phyloP scores from a whole-genome alignment of 1,140 invertebrate genomes.

The Hestina assimilis region DNA sequence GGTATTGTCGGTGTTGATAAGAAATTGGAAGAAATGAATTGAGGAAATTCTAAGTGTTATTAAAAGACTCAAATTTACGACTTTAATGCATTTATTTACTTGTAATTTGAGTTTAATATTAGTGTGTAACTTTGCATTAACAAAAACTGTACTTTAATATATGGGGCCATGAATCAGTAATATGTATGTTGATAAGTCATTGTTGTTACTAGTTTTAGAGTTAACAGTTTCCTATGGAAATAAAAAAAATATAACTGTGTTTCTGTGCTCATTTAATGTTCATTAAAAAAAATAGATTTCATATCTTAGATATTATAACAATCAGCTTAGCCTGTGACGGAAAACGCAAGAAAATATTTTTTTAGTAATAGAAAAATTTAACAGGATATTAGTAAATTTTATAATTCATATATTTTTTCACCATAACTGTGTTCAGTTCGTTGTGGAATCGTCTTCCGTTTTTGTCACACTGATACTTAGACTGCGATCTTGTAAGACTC shows the following conservation, averaged over 20 bases:
- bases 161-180: background rate
- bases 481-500: constrained; percentile 10
- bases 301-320: background rate
- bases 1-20: no score
- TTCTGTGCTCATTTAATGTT: no score
- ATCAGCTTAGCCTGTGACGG: no score
- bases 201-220: background rate
- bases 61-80: background rate
- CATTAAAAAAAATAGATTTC: background rate
- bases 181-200: background rate
- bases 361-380: background rate
- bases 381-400: background rate
- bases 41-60: background rate
- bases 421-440: constrained; percentile 40
- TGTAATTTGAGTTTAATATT: background rate
- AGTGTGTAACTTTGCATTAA: no score
- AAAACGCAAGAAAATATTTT: background rate
- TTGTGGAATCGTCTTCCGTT: constrained; percentile 21
- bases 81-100: background rate
- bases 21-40: background rate
- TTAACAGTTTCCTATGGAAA: background rate
- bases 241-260: no score
- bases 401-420: constrained; percentile 1
- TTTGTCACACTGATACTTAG: constrained; percentile 13
- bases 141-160: no score